A percentile compares a stretch with the other conserved stretches of the same genome.
Conservation (phyloP, 2,113 vertebrate genomes). For the Colaptes auratus region DNA sequence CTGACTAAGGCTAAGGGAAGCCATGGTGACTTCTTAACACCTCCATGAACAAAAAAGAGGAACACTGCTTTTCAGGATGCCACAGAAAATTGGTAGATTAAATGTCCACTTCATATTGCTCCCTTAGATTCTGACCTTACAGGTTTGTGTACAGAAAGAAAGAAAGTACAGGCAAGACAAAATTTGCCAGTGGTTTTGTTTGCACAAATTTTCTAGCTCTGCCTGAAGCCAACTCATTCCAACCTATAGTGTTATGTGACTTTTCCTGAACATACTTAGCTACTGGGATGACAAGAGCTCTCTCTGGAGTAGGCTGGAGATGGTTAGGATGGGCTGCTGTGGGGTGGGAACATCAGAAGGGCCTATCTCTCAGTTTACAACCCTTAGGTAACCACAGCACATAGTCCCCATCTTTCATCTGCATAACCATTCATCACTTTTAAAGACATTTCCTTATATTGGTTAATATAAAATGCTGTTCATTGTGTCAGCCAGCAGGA, state of each 20-base stretch:
- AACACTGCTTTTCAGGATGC: background rate
- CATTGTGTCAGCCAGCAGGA: constrained; percentile 69
- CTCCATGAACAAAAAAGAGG: background rate
- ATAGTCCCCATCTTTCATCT: background rate
- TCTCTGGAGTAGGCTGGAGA: background rate
- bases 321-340: background rate
- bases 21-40: background rate
- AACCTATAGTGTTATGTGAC: background rate
- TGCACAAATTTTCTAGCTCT: background rate
- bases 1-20: accelerated
- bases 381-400: constrained; percentile 8
- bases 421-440: constrained; percentile 60
- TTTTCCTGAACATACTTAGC: background rate
- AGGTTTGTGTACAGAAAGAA: background rate
- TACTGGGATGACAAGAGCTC: background rate
- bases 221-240: background rate
- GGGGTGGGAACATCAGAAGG: background rate
- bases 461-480: constrained; percentile 70
- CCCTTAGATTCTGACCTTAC: background rate
- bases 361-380: accelerated
- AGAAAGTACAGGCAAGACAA: no score
- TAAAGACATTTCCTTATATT: constrained; percentile 52
- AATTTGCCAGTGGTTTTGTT: background rate
- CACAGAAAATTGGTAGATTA: background rate
- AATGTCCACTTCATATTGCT: background rate